Evolutionary conservation across 92 coral and sea anemone genomes (phyloP).

Genomic region (Pocillopora meandrina): DNA sequence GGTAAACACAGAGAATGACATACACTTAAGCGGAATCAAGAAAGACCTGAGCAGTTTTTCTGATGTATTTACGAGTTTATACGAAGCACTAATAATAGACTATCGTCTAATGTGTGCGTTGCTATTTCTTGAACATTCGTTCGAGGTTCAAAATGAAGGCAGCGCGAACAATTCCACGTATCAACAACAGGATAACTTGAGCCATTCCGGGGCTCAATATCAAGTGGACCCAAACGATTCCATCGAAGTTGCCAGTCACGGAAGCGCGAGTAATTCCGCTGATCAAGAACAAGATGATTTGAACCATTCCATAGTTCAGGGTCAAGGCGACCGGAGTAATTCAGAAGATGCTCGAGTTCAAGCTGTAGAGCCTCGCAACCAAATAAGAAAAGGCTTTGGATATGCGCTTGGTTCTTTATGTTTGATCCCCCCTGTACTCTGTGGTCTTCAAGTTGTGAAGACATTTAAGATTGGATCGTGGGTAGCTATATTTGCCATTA

Average conservation of each 20-base stretch:
- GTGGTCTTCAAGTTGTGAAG: constrained; percentile 19
- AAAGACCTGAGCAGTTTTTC: constrained; percentile 10
- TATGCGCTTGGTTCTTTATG: constrained; percentile 42
- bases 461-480: constrained; percentile 29
- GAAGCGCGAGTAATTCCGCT: too few relatives aligned
- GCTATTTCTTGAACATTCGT: constrained; percentile 66
- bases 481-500: constrained; percentile 31
- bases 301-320: too few relatives aligned
- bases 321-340: too few relatives aligned
- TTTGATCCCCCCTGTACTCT: constrained; percentile 39
- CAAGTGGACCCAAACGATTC: too few relatives aligned
- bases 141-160: constrained; percentile 19
- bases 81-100: constrained; percentile 64
- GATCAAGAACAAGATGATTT: too few relatives aligned
- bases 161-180: background rate
- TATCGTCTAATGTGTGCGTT: constrained; percentile 63
- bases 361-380: background rate
- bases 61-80: constrained; percentile 38
- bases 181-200: background rate
- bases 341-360: too few relatives aligned
- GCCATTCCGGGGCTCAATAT: background rate
- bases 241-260: too few relatives aligned
- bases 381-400: constrained; percentile 25
- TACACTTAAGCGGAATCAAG: constrained; percentile 33
- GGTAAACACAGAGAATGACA: constrained; percentile 54